Evolutionary conservation across 37 sponge, comb jelly and placozoan genomes (phyloP), one percentile per base, ranked within the genome.

Genomic region (Oopsacas minuta): DNA sequence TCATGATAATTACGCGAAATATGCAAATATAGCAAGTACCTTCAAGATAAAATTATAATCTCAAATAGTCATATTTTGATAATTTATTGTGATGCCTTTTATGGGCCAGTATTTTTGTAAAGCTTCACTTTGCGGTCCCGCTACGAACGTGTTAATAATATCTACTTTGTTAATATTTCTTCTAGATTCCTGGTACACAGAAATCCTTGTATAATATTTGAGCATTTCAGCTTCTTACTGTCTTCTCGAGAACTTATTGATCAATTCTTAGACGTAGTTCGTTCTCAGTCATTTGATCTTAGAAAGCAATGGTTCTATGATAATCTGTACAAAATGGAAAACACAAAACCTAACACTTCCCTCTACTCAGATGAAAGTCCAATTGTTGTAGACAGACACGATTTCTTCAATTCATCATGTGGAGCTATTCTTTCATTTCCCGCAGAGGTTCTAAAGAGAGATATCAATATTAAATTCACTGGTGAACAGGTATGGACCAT

Each of bases 241-340:
- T 91, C 92, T 83, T 32, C 85, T 37, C 86, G 83, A 35, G 91
- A 85, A 38, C 89, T 94, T 1, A 69, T 92, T 15, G 75, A 38
- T 12, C 81, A 89, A 30, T 94, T 94, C 84, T 89, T 94, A 81
- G 89, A 92, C 84, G 90, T 92, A 10, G 87, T 94, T 1, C 36
- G 83, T 15, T 12, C 83, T 83, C 83, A 84, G 89, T 91, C 92
- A 10, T 94, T 92, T 89, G 92, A 94, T 1, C 86, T 86, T 39
- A 85, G 97, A 51, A 90, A 90, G 53, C 88, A 93, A 38, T 96
- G 97, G 97, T 96, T 96, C 85, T 96, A 93, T 88, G 97, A 96
- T 83, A 96, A 96, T 83, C 88, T 96, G 28, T 90, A 93, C 52
- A 36, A 82, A 8, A 89, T 83, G 36, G 86, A 85, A 8, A 82